Conservation (phyloP, 2,888 invertebrate species). For the Smittia aterrima region DNA sequence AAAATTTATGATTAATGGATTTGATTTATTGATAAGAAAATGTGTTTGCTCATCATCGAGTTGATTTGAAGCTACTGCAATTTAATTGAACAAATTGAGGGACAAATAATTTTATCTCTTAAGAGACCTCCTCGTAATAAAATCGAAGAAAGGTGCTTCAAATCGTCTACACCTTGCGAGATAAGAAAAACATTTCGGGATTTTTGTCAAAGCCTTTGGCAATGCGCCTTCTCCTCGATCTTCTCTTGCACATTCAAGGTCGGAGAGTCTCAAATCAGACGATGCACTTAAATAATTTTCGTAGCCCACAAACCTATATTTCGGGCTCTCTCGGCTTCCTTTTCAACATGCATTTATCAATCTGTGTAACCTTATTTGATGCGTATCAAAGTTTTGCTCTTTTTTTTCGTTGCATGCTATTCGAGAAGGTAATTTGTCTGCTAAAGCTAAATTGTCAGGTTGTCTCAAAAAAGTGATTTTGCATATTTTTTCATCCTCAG, state of each 20-base stretch:
- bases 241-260: constrained; percentile 16
- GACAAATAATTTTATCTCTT: no score
- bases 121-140: no score
- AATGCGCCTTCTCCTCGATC: not conserved
- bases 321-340: not conserved
- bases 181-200: not conserved
- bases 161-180: constrained; percentile 21
- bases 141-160: no score
- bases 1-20: not conserved
- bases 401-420: no score
- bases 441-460: not conserved
- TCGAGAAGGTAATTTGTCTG: constrained; percentile 32
- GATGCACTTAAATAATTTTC: constrained; percentile 4
- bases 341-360: constrained; percentile 13
- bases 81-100: no score
- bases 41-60: not conserved
- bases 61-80: no score
- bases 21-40: constrained; percentile 17
- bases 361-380: not conserved
- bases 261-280: constrained; percentile 5
- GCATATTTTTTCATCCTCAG: not conserved
- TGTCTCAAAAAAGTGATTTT: not conserved
- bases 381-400: constrained; percentile 34
- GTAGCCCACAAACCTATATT: constrained; percentile 28
- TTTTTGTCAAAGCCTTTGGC: constrained; percentile 21